Evolutionary conservation across 2,113 vertebrate species (phyloP), one percentile per base, ranked within the genome.

Genomic region (Ophthalmotilapia sp.): DNA sequence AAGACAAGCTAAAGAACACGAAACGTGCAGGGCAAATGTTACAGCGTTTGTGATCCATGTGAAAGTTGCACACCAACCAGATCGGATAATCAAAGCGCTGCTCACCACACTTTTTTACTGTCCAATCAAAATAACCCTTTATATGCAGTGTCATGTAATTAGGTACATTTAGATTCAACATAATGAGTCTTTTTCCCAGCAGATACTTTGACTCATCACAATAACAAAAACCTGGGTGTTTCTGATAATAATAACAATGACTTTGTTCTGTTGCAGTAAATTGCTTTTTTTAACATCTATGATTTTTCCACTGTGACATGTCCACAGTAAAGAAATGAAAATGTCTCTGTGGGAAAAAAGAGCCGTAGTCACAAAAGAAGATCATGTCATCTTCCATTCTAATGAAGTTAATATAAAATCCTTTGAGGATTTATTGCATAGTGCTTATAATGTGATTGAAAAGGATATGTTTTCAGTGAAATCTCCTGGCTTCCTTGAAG

Each of bases 401-500:
- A 75, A 89, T 47, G 42, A 81, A 89, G 29, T 56, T 36, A 77
- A 86, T 51, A 73, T 56, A 81, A 86, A 85, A 65, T 84, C 73
- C 73, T 77, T 77, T 51, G 73, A 77, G 45, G 45, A 54, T 77
- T 91, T 58, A 82, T 23, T 38, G 79, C 31, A 19, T 29, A 77
- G 55, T 15, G 21, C 38, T 49, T 21, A 86, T 82, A 90, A 87
- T 89, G 68, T 65, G 58, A 86, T 15, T 70, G 38, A 90, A 88
- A 86, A 77, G 42, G 8, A 86, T 56, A 51, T 82, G 45, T 70
- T 84, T 91, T 86, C 54, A 81, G 31, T 65, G 51, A 85, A 86
- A 77, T 42, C 31, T 68, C 36, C n/a, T 26, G 82, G 68, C 54
- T 21, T 91, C 65, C 21, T 49, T 31, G 17, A 56, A 40, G 14